Evolutionary conservation across 2,113 vertebrate species (phyloP).

Genomic region (Arenaria interpres): DNA sequence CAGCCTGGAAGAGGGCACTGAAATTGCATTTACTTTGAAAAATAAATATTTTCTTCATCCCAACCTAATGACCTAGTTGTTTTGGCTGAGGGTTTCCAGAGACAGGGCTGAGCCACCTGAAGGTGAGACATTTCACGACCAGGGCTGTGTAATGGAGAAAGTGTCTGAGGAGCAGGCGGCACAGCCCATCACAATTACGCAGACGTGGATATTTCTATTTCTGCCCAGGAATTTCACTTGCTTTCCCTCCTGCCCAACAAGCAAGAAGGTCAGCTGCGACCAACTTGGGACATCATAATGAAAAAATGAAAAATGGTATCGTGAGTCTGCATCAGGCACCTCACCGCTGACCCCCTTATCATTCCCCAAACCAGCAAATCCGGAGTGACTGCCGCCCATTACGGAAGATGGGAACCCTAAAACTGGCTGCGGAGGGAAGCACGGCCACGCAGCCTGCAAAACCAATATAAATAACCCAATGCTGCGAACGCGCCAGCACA

Average conservation of each 20-base stretch:
- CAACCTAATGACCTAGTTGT: neutral
- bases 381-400: fast-evolving
- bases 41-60: neutral
- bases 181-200: fast-evolving
- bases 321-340: neutral
- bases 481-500: neutral
- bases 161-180: neutral
- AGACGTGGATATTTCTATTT: fast-evolving
- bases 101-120: fast-evolving
- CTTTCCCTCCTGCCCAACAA: neutral
- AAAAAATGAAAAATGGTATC: neutral
- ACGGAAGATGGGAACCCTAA: fast-evolving
- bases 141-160: fast-evolving
- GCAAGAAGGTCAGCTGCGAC: neutral
- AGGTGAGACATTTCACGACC: neutral
- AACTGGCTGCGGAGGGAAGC: neutral
- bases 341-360: fast-evolving
- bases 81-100: neutral
- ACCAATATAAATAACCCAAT: neutral
- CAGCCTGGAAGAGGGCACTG: neutral
- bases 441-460: fast-evolving
- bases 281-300: fast-evolving
- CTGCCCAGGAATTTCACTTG: neutral
- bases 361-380: neutral
- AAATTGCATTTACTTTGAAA: neutral